Base-by-base conservation (phyloP, 2,888 invertebrate genomes). In the Megamerina dolium region DNA sequence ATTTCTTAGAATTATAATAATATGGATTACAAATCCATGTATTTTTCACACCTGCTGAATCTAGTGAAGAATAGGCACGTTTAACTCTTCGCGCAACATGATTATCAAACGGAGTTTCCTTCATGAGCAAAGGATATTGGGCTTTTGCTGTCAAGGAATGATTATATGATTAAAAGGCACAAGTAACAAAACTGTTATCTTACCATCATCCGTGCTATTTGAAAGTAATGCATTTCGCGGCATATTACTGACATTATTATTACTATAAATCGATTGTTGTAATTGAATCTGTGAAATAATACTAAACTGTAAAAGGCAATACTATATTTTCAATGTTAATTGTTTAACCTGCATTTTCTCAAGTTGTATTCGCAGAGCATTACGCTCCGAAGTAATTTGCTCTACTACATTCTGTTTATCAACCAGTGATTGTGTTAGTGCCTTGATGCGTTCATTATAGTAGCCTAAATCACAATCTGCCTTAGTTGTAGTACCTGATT, bases 401-500 rank as follows among this genome's bases (percentile, higher is more conserved):
- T 94, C 93, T n/a, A 94, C 74, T 53, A 82, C 79, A 32, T 83
- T 83, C 70, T 94, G 94, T 63, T 88, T 91, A 60, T 85, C 80
- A 43, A 93, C 86, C 26, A 94, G 73, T 33, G 85, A 87, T 62
- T 91, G 84, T 0, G 92, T 91, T 13, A 93, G 73, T 2, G 75
- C 73, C 35, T 78, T 75, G 9, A 83, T 69, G 34, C 76, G 68
- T 3, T 50, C 53, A 33, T 64, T 63, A 20, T 55, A 58, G 16
- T 54, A 55, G 2, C 32, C 41, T 12, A 60, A 61, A 20, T 60
- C 57, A 14, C 70, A 64, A 1, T 72, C 51, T 2, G 52, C 48
- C 49, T 3, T 50, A 45, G 1, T 42, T 47, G 26, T 54, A 51
- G 4, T 53, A 10, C 23, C 23, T 57, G 23, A 56, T 45, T 23